phyloP scores from a whole-genome alignment of 1,140 invertebrate genomes.

The Onthophagus taurus region DNA sequence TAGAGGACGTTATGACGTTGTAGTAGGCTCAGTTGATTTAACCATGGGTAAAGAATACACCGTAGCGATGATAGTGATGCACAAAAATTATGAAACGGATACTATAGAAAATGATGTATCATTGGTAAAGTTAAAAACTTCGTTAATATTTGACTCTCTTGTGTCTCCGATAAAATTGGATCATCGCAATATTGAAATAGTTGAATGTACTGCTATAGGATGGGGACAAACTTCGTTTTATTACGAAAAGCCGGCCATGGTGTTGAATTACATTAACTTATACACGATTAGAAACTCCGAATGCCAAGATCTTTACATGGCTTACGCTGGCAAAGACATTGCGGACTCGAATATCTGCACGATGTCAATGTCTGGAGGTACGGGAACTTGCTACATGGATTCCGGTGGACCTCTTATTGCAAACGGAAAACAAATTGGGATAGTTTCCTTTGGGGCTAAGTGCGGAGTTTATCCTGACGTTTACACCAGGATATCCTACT shows the following conservation, averaged over 20 bases:
- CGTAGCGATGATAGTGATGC: too few species aligned
- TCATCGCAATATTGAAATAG: neutral
- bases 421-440: slow-evolving; percentile 27
- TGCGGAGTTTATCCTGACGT: slow-evolving; percentile 32
- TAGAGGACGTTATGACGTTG: too few species aligned
- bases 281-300: neutral
- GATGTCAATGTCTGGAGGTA: too few species aligned
- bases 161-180: too few species aligned
- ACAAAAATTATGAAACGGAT: too few species aligned
- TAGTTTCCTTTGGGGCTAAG: slow-evolving; percentile 39
- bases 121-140: neutral
- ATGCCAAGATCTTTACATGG: neutral
- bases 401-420: slow-evolving; percentile 18
- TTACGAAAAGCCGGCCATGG: neutral
- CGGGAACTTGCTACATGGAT: slow-evolving; percentile 6
- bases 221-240: slow-evolving; percentile 2
- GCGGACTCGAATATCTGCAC: neutral
- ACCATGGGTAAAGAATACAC: too few species aligned
- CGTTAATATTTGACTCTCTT: too few species aligned
- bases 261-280: neutral
- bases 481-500: slow-evolving; percentile 2
- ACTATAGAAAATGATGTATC: neutral
- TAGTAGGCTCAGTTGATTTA: too few species aligned
- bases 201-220: neutral
- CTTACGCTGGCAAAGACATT: too few species aligned